These are phyloP conservation scores for Pterocles burchelli DNA, from an alignment of 2,113 vertebrate genomes.

Conservation along the genomic window DNA sequence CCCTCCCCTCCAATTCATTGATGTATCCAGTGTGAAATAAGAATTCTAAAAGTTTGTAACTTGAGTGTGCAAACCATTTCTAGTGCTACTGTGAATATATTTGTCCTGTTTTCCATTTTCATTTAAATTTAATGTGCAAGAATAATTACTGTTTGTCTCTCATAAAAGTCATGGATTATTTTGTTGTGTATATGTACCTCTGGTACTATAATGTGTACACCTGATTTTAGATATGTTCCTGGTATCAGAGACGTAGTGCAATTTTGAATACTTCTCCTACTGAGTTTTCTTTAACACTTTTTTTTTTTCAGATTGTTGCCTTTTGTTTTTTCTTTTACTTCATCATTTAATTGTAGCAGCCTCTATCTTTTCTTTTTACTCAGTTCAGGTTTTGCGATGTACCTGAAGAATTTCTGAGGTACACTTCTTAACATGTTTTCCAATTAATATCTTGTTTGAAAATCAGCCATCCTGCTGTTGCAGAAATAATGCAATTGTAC, in stretches of 20 bases:
- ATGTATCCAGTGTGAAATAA: background rate
- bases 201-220: background rate
- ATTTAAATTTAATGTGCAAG: background rate
- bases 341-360: background rate
- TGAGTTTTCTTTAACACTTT: background rate
- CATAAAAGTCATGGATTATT: background rate
- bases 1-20: background rate
- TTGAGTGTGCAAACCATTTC: background rate
- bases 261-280: background rate
- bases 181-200: background rate
- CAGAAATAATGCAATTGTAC: background rate
- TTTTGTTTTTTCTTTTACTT: background rate
- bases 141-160: background rate
- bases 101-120: background rate
- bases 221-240: background rate
- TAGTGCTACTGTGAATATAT: background rate
- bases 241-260: background rate
- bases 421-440: background rate
- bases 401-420: background rate
- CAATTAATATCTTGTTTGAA: background rate
- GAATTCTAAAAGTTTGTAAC: background rate
- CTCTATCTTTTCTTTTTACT: background rate
- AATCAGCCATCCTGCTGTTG: background rate
- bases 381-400: background rate
- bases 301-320: background rate